phyloP scores from a whole-genome alignment of 2,113 vertebrate genomes.

The Ardeotis arabs region DNA sequence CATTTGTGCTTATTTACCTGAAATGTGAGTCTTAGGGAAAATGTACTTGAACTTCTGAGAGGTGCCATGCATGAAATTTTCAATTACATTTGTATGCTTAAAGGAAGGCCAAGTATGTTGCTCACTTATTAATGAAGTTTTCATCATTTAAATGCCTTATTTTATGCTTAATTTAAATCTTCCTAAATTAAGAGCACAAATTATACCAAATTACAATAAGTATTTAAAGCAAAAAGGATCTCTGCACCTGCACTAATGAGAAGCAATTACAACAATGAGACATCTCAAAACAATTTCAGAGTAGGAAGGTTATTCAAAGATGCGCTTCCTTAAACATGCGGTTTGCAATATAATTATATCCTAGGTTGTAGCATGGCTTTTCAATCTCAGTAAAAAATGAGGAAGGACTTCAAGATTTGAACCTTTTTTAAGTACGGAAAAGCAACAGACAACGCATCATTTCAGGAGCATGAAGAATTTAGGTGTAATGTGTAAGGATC shows the following conservation, averaged over 20 bases:
- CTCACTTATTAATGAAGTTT: conserved; percentile 27
- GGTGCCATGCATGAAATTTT: not conserved
- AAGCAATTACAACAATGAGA: conserved; percentile 55
- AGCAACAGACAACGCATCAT: not conserved
- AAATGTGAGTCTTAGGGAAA: not conserved
- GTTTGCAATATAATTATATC: conserved; percentile 34
- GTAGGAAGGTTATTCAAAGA: conserved; percentile 30
- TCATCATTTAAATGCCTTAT: not conserved
- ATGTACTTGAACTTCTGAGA: conserved; percentile 39
- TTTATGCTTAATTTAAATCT: conserved; percentile 39
- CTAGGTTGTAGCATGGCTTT: not conserved
- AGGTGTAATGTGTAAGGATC: not conserved
- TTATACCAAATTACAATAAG: conserved; percentile 41
- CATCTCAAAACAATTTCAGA: conserved; percentile 57
- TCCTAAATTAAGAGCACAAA: conserved; percentile 35
- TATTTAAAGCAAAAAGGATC: conserved; percentile 51
- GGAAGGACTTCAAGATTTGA: not conserved
- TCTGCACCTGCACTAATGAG: conserved; percentile 54
- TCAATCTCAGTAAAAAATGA: not conserved
- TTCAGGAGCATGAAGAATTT: not conserved
- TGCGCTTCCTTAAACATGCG: conserved; percentile 9
- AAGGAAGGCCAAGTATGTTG: not conserved
- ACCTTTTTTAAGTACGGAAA: conserved; percentile 17
- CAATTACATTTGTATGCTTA: not conserved
- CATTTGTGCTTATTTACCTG: not conserved